Percentiles rank a stretch among this genome's conserved stretches.
phyloP scores from a whole-genome alignment of 2,797 vertebrate genomes.

The Lophius americanus region DNA sequence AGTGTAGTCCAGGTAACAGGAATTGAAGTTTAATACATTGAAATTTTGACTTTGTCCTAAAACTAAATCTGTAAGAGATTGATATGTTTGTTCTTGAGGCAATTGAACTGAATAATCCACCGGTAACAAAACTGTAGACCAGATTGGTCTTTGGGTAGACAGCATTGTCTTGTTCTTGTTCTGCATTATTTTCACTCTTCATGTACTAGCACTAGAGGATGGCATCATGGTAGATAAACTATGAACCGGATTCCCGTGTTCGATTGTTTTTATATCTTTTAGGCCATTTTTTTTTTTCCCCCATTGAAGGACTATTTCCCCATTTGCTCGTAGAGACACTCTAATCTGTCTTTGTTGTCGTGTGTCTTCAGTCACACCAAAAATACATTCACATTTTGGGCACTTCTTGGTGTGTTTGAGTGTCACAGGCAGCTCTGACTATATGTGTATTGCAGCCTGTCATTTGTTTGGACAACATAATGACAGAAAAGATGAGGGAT shows the following conservation, averaged over 20 bases:
- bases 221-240: constrained; percentile 12
- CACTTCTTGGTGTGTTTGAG: constrained; percentile 32
- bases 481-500: background rate
- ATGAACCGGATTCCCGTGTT: constrained; percentile 16
- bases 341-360: constrained; percentile 1
- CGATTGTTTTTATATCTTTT: constrained; percentile 10
- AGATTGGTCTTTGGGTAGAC: background rate
- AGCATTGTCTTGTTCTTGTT: background rate
- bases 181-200: constrained; percentile 9
- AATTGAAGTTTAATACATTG: too few species aligned
- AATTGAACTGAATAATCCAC: constrained; percentile 3
- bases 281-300: constrained; percentile 31
- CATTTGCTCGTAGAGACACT: background rate
- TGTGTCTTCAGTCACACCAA: background rate
- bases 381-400: constrained; percentile 2
- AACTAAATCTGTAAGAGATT: too few species aligned
- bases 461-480: background rate
- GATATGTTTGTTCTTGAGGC: background rate
- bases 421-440: background rate
- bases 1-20: too few species aligned
- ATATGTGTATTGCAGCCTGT: background rate
- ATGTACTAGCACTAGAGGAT: constrained; percentile 34
- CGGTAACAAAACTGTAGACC: background rate
- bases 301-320: constrained; percentile 5
- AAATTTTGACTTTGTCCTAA: too few species aligned